Percentiles rank a stretch among this genome's conserved stretches.
These are phyloP conservation scores for Orthosia gracilis DNA, from an alignment of 2,888 invertebrate species.

Conservation along the genomic window DNA sequence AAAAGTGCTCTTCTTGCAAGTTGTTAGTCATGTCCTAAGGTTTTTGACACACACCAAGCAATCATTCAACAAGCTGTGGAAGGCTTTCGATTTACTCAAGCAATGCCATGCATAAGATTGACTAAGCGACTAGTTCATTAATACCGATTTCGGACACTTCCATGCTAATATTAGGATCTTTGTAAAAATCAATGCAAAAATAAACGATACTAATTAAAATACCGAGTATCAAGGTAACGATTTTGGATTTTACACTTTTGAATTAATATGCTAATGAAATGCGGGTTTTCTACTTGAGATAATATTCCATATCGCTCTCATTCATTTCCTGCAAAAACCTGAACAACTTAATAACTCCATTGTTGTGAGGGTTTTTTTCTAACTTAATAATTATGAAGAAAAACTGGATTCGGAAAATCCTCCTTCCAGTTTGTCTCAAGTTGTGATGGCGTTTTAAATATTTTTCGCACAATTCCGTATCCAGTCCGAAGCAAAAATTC, in stretches of 20 bases:
- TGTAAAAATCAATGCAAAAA: background rate
- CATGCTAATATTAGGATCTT: constrained; percentile 6
- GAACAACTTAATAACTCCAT: constrained; percentile 40
- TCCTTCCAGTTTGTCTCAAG: constrained; percentile 14
- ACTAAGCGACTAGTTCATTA: constrained; percentile 9
- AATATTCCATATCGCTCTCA: constrained; percentile 22
- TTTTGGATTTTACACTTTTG: constrained; percentile 23
- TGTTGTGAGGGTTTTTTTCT: constrained; percentile 42
- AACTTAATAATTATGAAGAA: constrained; percentile 30
- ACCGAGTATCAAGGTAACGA: constrained; percentile 11
- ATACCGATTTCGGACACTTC: background rate
- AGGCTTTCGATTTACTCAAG: background rate
- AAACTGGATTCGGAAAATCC: constrained; percentile 44
- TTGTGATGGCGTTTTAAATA: constrained; percentile 10
- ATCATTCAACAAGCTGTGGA: background rate
- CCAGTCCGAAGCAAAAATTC: background rate
- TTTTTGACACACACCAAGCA: background rate
- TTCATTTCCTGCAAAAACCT: constrained; percentile 6
- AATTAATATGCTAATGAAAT: constrained; percentile 35
- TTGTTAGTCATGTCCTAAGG: background rate
- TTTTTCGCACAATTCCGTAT: constrained; percentile 41
- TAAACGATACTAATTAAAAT: constrained; percentile 37
- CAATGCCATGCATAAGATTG: constrained; percentile 6
- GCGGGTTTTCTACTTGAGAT: constrained; percentile 39
- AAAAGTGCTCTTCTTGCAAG: background rate